Percentiles rank a stretch among this genome's conserved stretches.
Evolutionary conservation across 2,888 invertebrate genomes (phyloP).

Genomic region (Archips xylosteana): DNA sequence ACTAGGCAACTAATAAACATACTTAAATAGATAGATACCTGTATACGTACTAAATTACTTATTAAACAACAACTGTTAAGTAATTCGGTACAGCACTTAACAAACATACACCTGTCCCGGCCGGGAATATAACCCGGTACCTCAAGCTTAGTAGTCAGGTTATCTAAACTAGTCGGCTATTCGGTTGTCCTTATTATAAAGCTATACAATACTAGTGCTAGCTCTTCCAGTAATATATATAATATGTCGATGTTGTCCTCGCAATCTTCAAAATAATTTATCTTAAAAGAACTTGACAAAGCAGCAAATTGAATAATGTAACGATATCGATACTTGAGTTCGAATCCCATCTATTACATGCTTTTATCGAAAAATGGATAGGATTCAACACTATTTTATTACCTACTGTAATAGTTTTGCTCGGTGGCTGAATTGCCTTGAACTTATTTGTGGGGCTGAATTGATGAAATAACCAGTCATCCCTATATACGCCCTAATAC

Average conservation of each 20-base stretch:
- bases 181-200: too few relatives aligned
- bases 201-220: background rate
- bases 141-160: too few relatives aligned
- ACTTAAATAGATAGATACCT: too few relatives aligned
- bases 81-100: too few relatives aligned
- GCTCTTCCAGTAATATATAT: background rate
- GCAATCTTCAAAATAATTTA: background rate
- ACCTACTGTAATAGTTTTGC: background rate
- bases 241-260: background rate
- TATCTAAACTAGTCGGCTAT: too few relatives aligned
- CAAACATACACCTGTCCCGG: too few relatives aligned
- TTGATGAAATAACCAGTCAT: too few relatives aligned
- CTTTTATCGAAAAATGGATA: background rate
- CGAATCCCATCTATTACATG: background rate
- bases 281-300: slow-evolving; percentile 1
- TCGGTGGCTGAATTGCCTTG: background rate
- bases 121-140: too few relatives aligned
- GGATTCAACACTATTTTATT: background rate
- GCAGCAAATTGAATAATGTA: background rate
- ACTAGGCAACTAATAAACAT: too few relatives aligned
- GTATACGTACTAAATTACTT: too few relatives aligned
- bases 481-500: too few relatives aligned
- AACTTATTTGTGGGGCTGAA: background rate
- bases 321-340: background rate
- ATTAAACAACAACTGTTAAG: too few relatives aligned